These are phyloP conservation scores for Magallana nippona DNA, from an alignment of 2,888 invertebrate genomes.

Conservation along the genomic window DNA sequence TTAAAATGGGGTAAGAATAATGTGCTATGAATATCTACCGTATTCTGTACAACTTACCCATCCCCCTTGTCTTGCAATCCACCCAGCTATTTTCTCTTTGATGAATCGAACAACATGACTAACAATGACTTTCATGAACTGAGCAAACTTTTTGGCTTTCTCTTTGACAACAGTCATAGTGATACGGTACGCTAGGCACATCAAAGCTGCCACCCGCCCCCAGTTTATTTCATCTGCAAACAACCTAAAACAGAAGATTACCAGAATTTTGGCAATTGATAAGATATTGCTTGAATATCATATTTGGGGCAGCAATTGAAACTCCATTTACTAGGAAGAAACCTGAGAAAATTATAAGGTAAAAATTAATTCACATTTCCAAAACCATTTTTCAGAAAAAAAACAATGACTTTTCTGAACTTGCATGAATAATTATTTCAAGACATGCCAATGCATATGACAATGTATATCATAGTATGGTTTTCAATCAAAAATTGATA, in stretches of 20 bases:
- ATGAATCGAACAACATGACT: constrained; percentile 75
- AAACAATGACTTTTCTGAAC: no score
- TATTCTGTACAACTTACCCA: constrained; percentile 73
- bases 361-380: no score
- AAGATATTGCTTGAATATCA: neutral
- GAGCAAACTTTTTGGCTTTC: constrained; percentile 71
- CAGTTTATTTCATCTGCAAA: constrained; percentile 77
- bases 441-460: no score
- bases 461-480: no score
- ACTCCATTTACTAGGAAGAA: no score
- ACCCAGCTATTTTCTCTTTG: constrained; percentile 74
- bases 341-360: no score
- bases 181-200: constrained; percentile 79
- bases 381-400: no score
- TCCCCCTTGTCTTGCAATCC: constrained; percentile 80
- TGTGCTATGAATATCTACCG: no score
- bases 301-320: no score
- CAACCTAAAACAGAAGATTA: constrained; percentile 65
- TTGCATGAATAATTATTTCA: no score
- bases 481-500: no score
- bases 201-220: constrained; percentile 78
- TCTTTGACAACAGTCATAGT: constrained; percentile 71
- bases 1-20: no score
- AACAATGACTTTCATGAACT: constrained; percentile 75
- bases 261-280: neutral